These are phyloP conservation scores for Willowsia nigromaculata DNA, from an alignment of 2,888 invertebrate genomes.

Conservation along the genomic window DNA sequence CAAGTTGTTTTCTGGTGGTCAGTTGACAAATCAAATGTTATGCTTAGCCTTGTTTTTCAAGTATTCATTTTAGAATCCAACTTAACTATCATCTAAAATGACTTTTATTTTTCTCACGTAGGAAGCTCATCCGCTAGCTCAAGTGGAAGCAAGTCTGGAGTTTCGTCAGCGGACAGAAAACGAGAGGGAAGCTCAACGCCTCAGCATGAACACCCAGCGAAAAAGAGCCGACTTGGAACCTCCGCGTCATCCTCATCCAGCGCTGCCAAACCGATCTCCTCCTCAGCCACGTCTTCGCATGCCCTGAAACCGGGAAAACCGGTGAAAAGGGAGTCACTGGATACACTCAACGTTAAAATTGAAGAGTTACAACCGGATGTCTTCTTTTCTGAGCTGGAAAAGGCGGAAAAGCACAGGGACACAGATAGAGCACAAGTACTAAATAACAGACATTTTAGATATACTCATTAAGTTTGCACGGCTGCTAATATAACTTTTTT, in stretches of 20 bases:
- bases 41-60: neutral
- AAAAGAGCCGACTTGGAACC: conserved; percentile 55
- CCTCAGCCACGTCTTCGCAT: conserved; percentile 4
- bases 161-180: conserved; percentile 51
- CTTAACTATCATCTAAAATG: neutral
- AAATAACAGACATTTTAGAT: too few relatives aligned
- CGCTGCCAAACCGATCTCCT: neutral
- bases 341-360: conserved; percentile 58
- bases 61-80: too few relatives aligned
- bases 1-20: conserved; percentile 52
- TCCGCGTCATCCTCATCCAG: neutral
- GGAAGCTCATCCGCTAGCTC: neutral
- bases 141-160: conserved; percentile 33
- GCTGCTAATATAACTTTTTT: neutral
- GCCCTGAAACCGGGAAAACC: conserved; percentile 60
- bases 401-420: conserved; percentile 66
- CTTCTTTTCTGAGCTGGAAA: conserved; percentile 73
- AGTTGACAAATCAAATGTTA: too few relatives aligned
- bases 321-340: conserved; percentile 61
- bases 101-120: neutral
- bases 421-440: conserved; percentile 68
- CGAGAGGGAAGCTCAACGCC: conserved; percentile 40
- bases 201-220: conserved; percentile 43
- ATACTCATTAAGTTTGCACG: neutral
- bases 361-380: conserved; percentile 71